Base-by-base conservation (phyloP, 1,140 invertebrate species). In the Magallana gigas region DNA sequence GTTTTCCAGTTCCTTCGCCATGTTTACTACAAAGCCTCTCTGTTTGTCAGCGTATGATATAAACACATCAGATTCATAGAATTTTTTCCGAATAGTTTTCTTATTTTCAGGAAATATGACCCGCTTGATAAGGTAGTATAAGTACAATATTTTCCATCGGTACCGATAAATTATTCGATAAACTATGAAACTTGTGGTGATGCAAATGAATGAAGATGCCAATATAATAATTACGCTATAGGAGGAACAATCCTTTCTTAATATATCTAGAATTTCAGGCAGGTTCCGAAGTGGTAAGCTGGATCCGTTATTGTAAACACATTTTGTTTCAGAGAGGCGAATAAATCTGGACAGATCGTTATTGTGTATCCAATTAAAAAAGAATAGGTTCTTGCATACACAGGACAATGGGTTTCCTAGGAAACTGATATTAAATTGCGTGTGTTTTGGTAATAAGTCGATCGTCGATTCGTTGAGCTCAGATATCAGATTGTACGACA, bases 51-150 rank as follows among this genome's bases (percentile, higher is more conserved):
- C 84, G 18, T 85, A 71, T 16, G 84, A 85, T 18, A 85, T 71
- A 71, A 85, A 85, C 4, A 64, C 84, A 16, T 85, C 84, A 23
- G 90, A 71, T 8, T 88, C 60, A 4, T 88, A 88, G 12, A 9
- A 14, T 81, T 88, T 90, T 14, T 85, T 62, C 36, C 36, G 57
- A 3, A 57, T 60, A 29, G 57, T 9, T 60, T 57, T 23, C 11
- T 76, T 11, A 8, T 14, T 18, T 16, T 84, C 29, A 6, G 58
- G 64, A 84, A 64, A 84, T 8, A 84, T 5, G 16, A 62, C 12
- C 8, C 64, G 23, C 56, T 23, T 84, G 1, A 62, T 60, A n/a
- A 87, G 60, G n/a, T 87, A 84, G 62, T 76, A 87, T 8, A 84
- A 18, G 58, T 87, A 87, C 56, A 83, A 60, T 4, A 87, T 56